Base-by-base conservation (phyloP, 2,797 vertebrate species). In the Syndactyla subalaris region DNA sequence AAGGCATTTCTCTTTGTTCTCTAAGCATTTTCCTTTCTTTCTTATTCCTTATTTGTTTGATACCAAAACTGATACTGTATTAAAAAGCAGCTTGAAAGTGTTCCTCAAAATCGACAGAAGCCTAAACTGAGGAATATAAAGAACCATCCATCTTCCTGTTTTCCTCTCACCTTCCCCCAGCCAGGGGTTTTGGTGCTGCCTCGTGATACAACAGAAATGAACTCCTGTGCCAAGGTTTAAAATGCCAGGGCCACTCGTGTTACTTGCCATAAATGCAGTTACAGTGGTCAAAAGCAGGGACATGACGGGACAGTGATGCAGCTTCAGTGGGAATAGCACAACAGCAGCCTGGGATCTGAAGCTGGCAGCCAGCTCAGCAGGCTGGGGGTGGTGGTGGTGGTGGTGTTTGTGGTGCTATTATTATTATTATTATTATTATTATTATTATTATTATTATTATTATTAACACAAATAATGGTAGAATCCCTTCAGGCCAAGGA, bases 1-100 rank as follows among this genome's bases (percentile, higher is more conserved):
- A 91, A 92, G 95, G 88, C 91, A 62, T 90, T 95, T 95, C 86
- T 70, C 85, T 93, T 94, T 95, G 81, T 87, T 91, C 85, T 89
- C 27, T 32, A 70, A 94, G 55, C 38, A 41, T 90, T 93, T 93
- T 93, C 66, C 80, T 86, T 92, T 79, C 59, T 87, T 92, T 45
- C 32, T 74, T 76, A 49, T 74, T 93, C 57, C 54, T 75, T 84
- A 45, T 75, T 94, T 92, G 16, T 88, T 92, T 82, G 63, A 92
- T 88, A 76, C 57, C 29, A 71, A 68, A 71, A 39, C 38, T 77
- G 16, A 62, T 76, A 45, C 58, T 63, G 14, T 48, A 71, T 82
- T 39, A 89, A 82, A 95, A 82, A 74, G 9, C 63, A 82, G 18
- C 46, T 67, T 10, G 6, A 81, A 88, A 54, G 29, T 71, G 39